These are phyloP conservation scores for Mus pahari DNA, from an alignment of 2,113 vertebrate species.

Conservation along the genomic window DNA sequence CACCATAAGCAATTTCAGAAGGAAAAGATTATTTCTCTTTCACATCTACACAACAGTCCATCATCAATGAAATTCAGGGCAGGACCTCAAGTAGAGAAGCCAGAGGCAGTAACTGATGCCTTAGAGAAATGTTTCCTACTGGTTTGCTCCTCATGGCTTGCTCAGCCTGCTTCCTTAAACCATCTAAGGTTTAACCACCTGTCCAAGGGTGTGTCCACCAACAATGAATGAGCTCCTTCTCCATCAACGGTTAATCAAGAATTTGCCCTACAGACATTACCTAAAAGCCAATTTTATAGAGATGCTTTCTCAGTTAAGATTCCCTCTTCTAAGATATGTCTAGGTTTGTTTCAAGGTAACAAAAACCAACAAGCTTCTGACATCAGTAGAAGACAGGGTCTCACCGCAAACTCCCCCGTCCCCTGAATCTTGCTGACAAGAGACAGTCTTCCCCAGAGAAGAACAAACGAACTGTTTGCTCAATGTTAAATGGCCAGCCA, in stretches of 20 bases:
- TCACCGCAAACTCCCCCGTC: not conserved
- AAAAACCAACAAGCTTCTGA: not conserved
- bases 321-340: not conserved
- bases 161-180: not conserved
- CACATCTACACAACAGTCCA: not conserved
- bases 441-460: not conserved
- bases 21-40: not conserved
- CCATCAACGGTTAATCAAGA: not conserved
- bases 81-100: not conserved
- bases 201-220: not conserved
- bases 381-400: not conserved
- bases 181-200: not conserved
- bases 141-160: not conserved
- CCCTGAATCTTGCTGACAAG: not conserved
- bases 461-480: not conserved
- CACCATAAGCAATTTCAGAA: not conserved
- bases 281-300: not conserved
- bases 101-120: not conserved
- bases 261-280: not conserved
- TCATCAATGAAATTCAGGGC: not conserved
- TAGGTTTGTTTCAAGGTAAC: not conserved
- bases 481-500: not conserved
- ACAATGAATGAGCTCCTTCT: not conserved
- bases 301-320: not conserved
- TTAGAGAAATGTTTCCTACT: not conserved